phyloP scores from a whole-genome alignment of 2,113 vertebrate species.

The Ictalurus furcatus region DNA sequence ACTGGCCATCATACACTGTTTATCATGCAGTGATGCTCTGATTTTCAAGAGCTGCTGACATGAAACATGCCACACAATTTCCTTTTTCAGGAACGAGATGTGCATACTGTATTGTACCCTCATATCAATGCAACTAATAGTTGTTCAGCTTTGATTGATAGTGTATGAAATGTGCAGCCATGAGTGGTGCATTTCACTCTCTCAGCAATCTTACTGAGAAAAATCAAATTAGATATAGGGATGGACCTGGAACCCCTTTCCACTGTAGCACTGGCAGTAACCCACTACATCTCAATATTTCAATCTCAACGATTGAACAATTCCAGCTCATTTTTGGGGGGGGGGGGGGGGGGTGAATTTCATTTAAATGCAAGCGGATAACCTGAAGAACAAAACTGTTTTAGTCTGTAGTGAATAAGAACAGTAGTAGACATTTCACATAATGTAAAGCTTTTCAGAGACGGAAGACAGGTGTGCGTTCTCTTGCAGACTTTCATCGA shows the following conservation, averaged over 20 bases:
- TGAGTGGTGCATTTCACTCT: slow-evolving; percentile 15
- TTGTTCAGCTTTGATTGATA: slow-evolving; percentile 38
- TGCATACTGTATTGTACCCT: background rate
- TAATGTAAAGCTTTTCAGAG: background rate
- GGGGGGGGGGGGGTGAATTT: background rate
- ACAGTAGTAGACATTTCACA: background rate
- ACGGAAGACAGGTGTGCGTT: background rate
- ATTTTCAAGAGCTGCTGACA: slow-evolving; percentile 9
- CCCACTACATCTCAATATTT: slow-evolving; percentile 22
- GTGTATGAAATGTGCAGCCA: slow-evolving; percentile 1
- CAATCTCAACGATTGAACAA: slow-evolving; percentile 13
- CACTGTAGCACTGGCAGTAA: slow-evolving; percentile 16
- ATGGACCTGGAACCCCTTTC: background rate
- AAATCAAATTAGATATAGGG: slow-evolving; percentile 9
- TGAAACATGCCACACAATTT: slow-evolving; percentile 39
- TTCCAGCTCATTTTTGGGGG: background rate
- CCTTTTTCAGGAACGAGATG: background rate
- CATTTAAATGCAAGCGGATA: slow-evolving; percentile 32
- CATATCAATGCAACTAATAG: background rate
- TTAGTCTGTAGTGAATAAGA: background rate
- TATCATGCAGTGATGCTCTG: slow-evolving; percentile 9
- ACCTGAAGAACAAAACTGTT: background rate
- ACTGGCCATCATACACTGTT: slow-evolving; percentile 17
- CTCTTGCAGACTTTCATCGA: background rate
- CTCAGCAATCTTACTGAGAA: slow-evolving; percentile 2